Base-by-base conservation (phyloP, 2,113 vertebrate genomes). In the Aleadryas rufinucha region DNA sequence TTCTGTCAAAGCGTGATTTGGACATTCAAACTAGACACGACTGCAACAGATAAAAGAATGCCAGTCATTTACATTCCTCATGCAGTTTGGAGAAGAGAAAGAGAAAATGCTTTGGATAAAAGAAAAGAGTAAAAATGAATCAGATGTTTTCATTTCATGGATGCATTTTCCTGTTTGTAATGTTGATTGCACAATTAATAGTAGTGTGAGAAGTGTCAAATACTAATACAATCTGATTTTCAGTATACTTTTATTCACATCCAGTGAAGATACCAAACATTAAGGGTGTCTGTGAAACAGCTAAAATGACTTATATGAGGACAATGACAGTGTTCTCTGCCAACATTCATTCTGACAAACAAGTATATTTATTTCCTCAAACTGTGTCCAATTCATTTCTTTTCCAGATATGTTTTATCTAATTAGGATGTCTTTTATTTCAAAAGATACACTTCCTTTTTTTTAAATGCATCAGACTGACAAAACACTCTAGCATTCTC, bases 61-160 rank as follows among this genome's bases (percentile, higher is more conserved):
- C 16, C 45, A 83, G 41, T 94, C 54, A 65, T 95, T 94, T 94
- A 68, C 27, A 87, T 94, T 93, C 45, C 22, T 83, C 54, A 15
- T 1, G 6, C 27, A 72, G 33, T 87, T 33, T 45, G 45, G 28
- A 71, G 47, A 83, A 5, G 33, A 65, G 33, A 50, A 31, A 86
- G 59, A 87, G 30, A 65, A 57, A 59, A 69, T 37, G 23, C 18
- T 86, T 44, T 1, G 2, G 49, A 64, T 80, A 78, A 66, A 44
- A 84, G 42, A 59, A 4, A 83, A 42, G 39, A 84, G 16, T 63
- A 75, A 96, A 93, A 95, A 64, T 42, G 11, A 22, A 63, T 75
- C 82, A 49, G 59, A 84, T 23, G 33, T 88, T 96, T 94, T 93
- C 21, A 93, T 79, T 87, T 97, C 26, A 91, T 70, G 52, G 15